phyloP scores from a whole-genome alignment of 53 echinoderm and acorn worm species.

The Antedon mediterranea region DNA sequence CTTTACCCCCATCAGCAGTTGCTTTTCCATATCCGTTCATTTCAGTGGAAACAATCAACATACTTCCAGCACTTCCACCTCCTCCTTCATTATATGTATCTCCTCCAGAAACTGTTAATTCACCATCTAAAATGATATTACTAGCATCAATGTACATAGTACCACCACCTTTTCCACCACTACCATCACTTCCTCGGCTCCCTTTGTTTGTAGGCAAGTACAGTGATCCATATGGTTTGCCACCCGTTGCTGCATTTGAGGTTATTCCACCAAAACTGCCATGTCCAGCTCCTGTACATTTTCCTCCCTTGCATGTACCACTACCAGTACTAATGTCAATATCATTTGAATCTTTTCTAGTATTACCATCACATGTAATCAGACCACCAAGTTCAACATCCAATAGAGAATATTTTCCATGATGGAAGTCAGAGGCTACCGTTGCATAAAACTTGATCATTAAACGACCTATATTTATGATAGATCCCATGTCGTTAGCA shows the following conservation, averaged over 20 bases:
- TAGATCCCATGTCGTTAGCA: conserved; percentile 55
- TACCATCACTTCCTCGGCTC: conserved; percentile 30
- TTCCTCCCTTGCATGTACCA: conserved; percentile 17
- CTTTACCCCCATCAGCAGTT: conserved; percentile 54
- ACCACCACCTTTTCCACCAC: conserved; percentile 53
- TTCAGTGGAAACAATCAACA: conserved; percentile 28
- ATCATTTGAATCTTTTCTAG: conserved; percentile 28
- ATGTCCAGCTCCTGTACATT: conserved; percentile 70
- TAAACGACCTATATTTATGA: conserved; percentile 36
- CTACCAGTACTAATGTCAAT: conserved; percentile 33
- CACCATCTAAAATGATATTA: conserved; percentile 54
- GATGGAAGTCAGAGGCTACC: conserved; percentile 52
- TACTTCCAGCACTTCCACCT: conserved; percentile 79
- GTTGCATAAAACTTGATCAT: conserved; percentile 61
- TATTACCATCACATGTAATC: conserved; percentile 38
- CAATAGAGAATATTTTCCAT: conserved; percentile 23
- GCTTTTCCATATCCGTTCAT: conserved; percentile 58
- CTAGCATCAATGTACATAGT: conserved; percentile 32
- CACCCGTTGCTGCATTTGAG: conserved; percentile 27
- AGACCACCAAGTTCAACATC: conserved; percentile 56
- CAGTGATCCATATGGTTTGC: conserved; percentile 62
- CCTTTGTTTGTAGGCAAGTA: conserved; percentile 59
- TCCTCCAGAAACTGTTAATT: conserved; percentile 36
- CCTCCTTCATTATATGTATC: conserved; percentile 10
- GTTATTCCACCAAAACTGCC: conserved; percentile 62